These are phyloP conservation scores for Plebejus argus DNA, from an alignment of 2,888 invertebrate genomes.

Conservation along the genomic window DNA sequence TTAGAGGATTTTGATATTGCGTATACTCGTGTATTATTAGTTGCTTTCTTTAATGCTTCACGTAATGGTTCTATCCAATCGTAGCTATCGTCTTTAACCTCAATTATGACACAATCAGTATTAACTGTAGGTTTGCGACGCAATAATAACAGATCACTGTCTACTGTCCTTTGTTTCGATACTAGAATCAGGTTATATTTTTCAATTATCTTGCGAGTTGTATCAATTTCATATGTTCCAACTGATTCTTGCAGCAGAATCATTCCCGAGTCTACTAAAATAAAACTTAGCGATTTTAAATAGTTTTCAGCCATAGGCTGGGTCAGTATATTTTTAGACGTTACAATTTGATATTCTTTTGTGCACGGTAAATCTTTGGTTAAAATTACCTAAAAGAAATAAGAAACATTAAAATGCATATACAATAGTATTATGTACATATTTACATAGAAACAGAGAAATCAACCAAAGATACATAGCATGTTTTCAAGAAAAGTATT, in stretches of 20 bases:
- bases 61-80: conserved; percentile 92
- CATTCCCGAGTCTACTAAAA: neutral
- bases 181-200: neutral
- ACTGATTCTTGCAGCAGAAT: neutral
- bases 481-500: neutral
- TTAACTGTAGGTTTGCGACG: conserved; percentile 79
- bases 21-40: conserved; percentile 81
- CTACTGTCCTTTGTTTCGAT: conserved; percentile 52
- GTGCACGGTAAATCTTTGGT: neutral
- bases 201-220: conserved; percentile 53
- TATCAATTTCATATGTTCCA: neutral
- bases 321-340: neutral
- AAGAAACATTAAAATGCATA: neutral
- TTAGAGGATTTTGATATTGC: conserved; percentile 85
- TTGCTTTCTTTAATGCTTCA: conserved; percentile 83
- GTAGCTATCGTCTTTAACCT: conserved; percentile 86
- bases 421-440: neutral
- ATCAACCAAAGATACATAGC: neutral
- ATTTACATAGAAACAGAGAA: neutral
- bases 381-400: neutral
- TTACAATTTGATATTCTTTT: neutral
- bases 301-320: neutral
- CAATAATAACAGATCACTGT: conserved; percentile 82
- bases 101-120: conserved; percentile 76
- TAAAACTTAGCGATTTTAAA: neutral